Percentiles rank a stretch among this genome's conserved stretches.
These are phyloP conservation scores for Matsumurasca onukii DNA, from an alignment of 1,140 invertebrate species.

Conservation along the genomic window DNA sequence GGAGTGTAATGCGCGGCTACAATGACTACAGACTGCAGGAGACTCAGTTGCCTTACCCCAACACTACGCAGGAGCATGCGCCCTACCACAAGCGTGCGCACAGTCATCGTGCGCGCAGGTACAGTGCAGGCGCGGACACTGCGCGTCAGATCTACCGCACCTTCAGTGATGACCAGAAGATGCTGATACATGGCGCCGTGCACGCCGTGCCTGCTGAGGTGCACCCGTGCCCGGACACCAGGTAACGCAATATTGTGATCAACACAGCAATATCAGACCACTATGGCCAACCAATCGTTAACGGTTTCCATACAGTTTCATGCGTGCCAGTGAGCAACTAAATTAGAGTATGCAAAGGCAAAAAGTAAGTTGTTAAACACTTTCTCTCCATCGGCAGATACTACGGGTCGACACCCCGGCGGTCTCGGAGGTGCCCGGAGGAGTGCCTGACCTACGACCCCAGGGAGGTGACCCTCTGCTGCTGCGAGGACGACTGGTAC, in stretches of 20 bases:
- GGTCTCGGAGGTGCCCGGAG: neutral
- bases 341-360: too few species aligned
- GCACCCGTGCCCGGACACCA: neutral
- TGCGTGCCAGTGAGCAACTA: too few species aligned
- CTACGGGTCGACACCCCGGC: conserved; percentile 20
- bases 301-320: too few species aligned
- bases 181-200: conserved; percentile 17
- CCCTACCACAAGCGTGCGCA: neutral
- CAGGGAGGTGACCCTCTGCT: conserved; percentile 9
- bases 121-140: conserved; percentile 16
- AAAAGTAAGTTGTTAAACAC: too few species aligned
- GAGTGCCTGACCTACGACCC: conserved; percentile 1
- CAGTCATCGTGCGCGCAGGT: conserved; percentile 11
- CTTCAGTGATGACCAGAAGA: conserved; percentile 26
- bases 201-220: conserved; percentile 4
- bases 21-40: conserved; percentile 16
- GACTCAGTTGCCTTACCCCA: neutral
- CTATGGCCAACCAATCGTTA: too few species aligned
- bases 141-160: conserved; percentile 7
- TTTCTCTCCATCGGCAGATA: too few species aligned
- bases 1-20: conserved; percentile 9
- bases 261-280: too few species aligned
- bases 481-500: conserved; percentile 32
- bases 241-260: too few species aligned
- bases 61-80: conserved; percentile 17